Base-by-base conservation (phyloP, 64 coral and sea anemone genomes). In the Porites lutea region DNA sequence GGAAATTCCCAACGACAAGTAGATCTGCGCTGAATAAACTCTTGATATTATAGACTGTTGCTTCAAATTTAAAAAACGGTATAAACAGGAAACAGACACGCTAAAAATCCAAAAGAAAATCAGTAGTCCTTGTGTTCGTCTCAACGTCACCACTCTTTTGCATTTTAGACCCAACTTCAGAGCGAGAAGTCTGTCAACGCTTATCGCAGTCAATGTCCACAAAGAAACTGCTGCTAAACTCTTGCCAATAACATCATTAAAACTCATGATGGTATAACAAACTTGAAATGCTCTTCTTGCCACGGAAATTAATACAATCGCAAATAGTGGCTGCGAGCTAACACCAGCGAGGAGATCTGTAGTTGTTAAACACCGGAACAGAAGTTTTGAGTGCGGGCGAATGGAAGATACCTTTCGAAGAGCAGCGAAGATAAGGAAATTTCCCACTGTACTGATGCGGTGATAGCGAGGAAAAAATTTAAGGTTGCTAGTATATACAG, bases 161-260 rank as follows among this genome's bases (percentile, higher is more conserved):
- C 48, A 76, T 16, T 4, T 44, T 8, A 76, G 19, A 49, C 73
- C 46, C 73, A 76, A 51, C 4, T 6, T 50, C 13, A 76, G 47
- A 76, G 73, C 46, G 15, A 48, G 48, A n/a, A 76, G 47, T 51
- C 73, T 76, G 73, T 76, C 73, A 4, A 76, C 14, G 48, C 73
- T 76, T 48, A 76, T 76, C 51, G 73, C 73, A 76, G 47, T 76
- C 19, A 76, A 48, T 7, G 48, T 76, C 13, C 47, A 16, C 73
- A 76, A 52, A 7, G 73, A 51, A 3, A 76, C 73, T 49, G 46
- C 73, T 5, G 9, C 14, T 4, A 76, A 16, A 16, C 3, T 50
- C 16, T 12, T 43, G 3, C 13, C 72, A 50, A 15, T 4, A 15
- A 75, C 13, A 7, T 75, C 16, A 16, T 51, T 75, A 6, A 75